Conservation (phyloP, 2,888 invertebrate genomes). For the Diarsia rubi region DNA sequence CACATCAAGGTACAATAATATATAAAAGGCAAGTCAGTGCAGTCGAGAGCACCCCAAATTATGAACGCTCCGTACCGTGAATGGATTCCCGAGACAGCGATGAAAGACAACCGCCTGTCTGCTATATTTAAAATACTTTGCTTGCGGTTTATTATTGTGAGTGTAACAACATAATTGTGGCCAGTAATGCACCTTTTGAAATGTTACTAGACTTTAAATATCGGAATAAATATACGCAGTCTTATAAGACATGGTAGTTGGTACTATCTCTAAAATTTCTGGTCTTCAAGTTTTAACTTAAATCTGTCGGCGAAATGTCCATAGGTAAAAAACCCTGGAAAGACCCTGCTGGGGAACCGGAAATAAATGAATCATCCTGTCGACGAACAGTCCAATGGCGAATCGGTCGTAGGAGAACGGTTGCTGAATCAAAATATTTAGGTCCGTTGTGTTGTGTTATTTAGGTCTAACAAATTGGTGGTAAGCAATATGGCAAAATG, state of each 20-base stretch:
- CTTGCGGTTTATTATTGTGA: slow-evolving; percentile 58
- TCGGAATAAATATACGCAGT: neutral
- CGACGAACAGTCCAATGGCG: too few relatives aligned
- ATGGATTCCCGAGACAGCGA: slow-evolving; percentile 76
- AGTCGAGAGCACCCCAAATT: slow-evolving; percentile 68
- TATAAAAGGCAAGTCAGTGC: slow-evolving; percentile 51
- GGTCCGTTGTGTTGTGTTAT: neutral
- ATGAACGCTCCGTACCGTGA: slow-evolving; percentile 72
- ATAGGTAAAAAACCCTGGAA: too few relatives aligned
- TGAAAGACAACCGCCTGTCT: slow-evolving; percentile 71
- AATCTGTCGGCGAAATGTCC: too few relatives aligned
- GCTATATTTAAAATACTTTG: slow-evolving; percentile 49
- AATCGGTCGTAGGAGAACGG: too few relatives aligned
- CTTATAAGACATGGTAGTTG: neutral
- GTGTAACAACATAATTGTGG: slow-evolving; percentile 60
- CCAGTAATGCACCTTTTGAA: slow-evolving; percentile 33
- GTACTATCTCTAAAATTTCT: neutral
- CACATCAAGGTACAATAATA: slow-evolving; percentile 16
- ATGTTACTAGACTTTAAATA: slow-evolving; percentile 20
- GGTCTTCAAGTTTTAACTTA: neutral
- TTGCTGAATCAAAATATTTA: too few relatives aligned
- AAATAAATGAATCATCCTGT: too few relatives aligned
- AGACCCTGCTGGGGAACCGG: too few relatives aligned
- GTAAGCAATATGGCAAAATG: neutral
- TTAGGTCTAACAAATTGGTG: neutral